Conservation (phyloP, 2,113 vertebrate genomes). For the Acrocephalus arundinaceus region DNA sequence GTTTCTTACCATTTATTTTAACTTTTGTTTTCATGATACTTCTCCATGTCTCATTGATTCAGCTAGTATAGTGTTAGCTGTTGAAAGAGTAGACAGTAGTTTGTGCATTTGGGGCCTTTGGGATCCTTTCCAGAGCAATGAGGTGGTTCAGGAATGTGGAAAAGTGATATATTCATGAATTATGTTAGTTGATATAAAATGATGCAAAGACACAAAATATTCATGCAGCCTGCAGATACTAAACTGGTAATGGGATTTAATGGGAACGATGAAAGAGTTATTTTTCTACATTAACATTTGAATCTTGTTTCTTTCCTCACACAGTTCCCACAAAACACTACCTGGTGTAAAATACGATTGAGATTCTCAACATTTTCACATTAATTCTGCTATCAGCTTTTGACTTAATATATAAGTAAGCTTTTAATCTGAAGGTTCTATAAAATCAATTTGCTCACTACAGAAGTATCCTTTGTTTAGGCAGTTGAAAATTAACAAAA, state of each 20-base stretch:
- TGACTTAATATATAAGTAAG: neutral
- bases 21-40: neutral
- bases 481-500: constrained; percentile 33
- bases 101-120: neutral
- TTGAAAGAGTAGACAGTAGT: neutral
- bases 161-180: neutral
- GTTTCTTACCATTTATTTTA: constrained; percentile 11
- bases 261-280: constrained; percentile 17
- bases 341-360: neutral
- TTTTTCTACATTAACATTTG: constrained; percentile 19
- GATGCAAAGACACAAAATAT: neutral
- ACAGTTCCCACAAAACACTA: neutral
- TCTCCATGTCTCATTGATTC: constrained; percentile 13
- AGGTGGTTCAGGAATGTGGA: neutral
- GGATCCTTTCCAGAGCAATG: neutral
- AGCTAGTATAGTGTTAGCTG: neutral
- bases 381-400: constrained; percentile 17
- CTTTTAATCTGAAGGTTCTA: constrained; percentile 6
- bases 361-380: constrained; percentile 36
- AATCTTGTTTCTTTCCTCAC: neutral
- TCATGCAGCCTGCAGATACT: neutral
- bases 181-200: neutral
- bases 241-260: constrained; percentile 25
- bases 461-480: constrained; percentile 31
- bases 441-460: neutral